Conservation (phyloP, 2,888 invertebrate genomes). For the Volucella inflata region DNA sequence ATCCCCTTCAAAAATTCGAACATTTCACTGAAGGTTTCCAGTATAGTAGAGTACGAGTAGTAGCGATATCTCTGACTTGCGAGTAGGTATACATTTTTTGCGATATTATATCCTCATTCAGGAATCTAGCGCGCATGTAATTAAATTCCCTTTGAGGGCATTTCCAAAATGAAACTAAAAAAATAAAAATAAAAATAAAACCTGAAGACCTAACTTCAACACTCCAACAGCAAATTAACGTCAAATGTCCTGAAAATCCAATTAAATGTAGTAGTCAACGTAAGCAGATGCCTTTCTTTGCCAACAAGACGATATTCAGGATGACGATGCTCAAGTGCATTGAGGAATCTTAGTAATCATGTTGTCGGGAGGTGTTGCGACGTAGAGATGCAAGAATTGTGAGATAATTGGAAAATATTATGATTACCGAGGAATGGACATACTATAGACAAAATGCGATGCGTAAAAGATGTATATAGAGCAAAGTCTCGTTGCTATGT, state of each 20-base stretch:
- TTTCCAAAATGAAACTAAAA: constrained; percentile 24
- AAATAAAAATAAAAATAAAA: background rate
- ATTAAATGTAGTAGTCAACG: constrained; percentile 69
- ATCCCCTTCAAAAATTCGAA: constrained; percentile 63
- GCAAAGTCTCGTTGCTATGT: constrained; percentile 22
- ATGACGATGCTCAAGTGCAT: constrained; percentile 37
- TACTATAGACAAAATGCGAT: constrained; percentile 42
- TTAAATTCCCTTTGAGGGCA: constrained; percentile 66
- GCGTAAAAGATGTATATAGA: constrained; percentile 31
- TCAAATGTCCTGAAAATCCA: constrained; percentile 73
- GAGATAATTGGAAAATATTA: constrained; percentile 68
- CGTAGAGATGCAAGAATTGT: constrained; percentile 20
- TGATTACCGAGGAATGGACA: constrained; percentile 44
- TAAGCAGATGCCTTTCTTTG: constrained; percentile 41
- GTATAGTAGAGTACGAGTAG: background rate
- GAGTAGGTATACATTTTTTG: constrained; percentile 28
- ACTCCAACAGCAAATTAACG: constrained; percentile 56
- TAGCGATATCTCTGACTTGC: constrained; percentile 30
- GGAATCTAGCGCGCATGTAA: constrained; percentile 59
- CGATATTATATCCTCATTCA: constrained; percentile 5
- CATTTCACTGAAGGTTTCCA: constrained; percentile 36
- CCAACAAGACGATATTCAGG: constrained; percentile 23
- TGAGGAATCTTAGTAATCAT: constrained; percentile 31
- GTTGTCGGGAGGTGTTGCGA: background rate
- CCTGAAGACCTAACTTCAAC: too few species aligned